These are phyloP conservation scores for Lagodon rhomboides DNA, from an alignment of 2,797 vertebrate species.

Conservation along the genomic window DNA sequence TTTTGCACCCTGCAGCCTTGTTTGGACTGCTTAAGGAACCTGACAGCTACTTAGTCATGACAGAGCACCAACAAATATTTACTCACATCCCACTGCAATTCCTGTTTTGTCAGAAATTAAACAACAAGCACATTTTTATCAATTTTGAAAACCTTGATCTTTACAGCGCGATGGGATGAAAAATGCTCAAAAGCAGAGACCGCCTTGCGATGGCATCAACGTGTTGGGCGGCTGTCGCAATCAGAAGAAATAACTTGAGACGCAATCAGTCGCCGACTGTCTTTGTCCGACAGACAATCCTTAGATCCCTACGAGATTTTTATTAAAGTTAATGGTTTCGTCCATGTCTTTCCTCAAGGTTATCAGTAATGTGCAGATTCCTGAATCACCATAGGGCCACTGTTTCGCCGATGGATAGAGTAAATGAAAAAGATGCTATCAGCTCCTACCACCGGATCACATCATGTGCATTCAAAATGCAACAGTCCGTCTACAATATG, in stretches of 20 bases:
- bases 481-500: not conserved
- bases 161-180: not conserved
- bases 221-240: not conserved
- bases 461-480: constrained; percentile 52
- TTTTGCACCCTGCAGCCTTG: constrained; percentile 49
- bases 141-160: constrained; percentile 23
- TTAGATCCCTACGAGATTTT: constrained; percentile 49
- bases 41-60: constrained; percentile 49
- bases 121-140: constrained; percentile 1
- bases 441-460: constrained; percentile 28
- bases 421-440: constrained; percentile 73
- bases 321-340: constrained; percentile 66
- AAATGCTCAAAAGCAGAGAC: constrained; percentile 25
- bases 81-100: constrained; percentile 6
- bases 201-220: too few species aligned
- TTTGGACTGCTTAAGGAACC: constrained; percentile 59
- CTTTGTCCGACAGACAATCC: constrained; percentile 32
- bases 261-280: constrained; percentile 40
- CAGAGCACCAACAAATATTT: constrained; percentile 43
- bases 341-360: constrained; percentile 69
- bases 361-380: constrained; percentile 67
- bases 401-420: constrained; percentile 55
- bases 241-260: constrained; percentile 24
- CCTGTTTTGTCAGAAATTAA: constrained; percentile 29
- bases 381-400: constrained; percentile 40